Percentiles rank a stretch among this genome's conserved stretches.
phyloP scores from a whole-genome alignment of 2,888 invertebrate genomes.

The Euzophera pinguis region DNA sequence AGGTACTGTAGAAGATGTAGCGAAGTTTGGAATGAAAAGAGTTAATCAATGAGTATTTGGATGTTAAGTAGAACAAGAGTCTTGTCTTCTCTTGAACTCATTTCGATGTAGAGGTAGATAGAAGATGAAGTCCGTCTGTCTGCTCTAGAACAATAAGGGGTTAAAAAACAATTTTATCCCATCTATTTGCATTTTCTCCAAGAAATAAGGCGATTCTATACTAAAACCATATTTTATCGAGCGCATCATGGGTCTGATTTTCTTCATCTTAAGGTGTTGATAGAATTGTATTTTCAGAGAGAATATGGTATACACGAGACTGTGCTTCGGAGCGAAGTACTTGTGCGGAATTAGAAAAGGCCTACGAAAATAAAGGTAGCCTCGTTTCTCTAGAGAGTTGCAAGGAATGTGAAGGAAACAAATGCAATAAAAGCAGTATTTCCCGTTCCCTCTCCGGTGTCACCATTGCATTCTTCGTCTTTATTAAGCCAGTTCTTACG shows the following conservation, averaged over 20 bases:
- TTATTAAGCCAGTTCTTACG: constrained; percentile 46
- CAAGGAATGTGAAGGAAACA: constrained; percentile 52
- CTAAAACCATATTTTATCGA: not conserved
- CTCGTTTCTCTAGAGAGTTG: constrained; percentile 43
- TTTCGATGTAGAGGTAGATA: too few relatives aligned
- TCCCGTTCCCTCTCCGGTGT: constrained; percentile 38
- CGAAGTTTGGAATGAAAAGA: too few relatives aligned
- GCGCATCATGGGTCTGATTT: too few relatives aligned
- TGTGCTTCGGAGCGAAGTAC: constrained; percentile 56
- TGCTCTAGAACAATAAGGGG: too few relatives aligned
- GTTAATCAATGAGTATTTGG: too few relatives aligned
- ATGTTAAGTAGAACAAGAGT: too few relatives aligned
- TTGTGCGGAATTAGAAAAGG: constrained; percentile 47
- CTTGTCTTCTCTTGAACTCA: too few relatives aligned
- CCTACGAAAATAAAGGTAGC: constrained; percentile 33
- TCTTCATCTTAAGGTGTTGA: not conserved
- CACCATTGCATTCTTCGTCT: constrained; percentile 37
- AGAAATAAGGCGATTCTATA: constrained; percentile 27
- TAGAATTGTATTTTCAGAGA: constrained; percentile 35
- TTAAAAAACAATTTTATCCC: too few relatives aligned
- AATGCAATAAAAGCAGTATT: constrained; percentile 46
- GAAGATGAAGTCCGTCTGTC: too few relatives aligned
- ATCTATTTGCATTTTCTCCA: not conserved
- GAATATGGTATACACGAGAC: constrained; percentile 53
- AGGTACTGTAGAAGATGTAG: too few relatives aligned